Percentiles rank a stretch among this genome's conserved stretches.
Evolutionary conservation across 2,113 vertebrate species (phyloP).

Genomic region (Plestiodon gilberti): DNA sequence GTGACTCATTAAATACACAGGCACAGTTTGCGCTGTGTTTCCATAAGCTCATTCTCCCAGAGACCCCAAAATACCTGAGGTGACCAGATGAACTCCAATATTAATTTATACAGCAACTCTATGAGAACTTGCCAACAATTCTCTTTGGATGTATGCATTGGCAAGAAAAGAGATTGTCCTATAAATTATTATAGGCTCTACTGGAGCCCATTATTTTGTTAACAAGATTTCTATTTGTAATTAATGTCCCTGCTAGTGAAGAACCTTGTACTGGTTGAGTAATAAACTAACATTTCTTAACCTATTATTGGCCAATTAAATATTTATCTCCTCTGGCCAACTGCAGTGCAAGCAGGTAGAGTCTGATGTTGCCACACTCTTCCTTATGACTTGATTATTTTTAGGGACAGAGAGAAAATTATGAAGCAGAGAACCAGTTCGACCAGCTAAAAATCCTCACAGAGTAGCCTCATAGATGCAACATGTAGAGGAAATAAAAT

Average conservation of each 20-base stretch:
- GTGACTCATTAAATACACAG: not conserved
- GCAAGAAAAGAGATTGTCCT: slow-evolving; percentile 2
- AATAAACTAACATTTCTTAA: slow-evolving; percentile 15
- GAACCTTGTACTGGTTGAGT: not conserved
- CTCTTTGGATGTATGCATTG: not conserved
- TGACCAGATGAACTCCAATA: not conserved
- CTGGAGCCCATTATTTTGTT: slow-evolving; percentile 5
- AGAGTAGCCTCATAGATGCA: not conserved
- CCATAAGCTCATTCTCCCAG: not conserved
- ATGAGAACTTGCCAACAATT: not conserved
- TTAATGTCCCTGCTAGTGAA: slow-evolving; percentile 2
- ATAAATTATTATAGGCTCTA: slow-evolving; percentile 11
- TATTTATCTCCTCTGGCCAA: not conserved
- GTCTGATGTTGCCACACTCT: not conserved
- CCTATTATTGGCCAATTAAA: slow-evolving; percentile 5
- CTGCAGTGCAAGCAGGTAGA: not conserved
- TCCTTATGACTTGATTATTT: not conserved
- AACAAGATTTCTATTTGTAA: slow-evolving; percentile 15
- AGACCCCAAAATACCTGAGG: slow-evolving; percentile 11
- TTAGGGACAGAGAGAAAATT: not conserved
- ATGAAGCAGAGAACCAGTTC: not conserved
- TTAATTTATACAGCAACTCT: not conserved
- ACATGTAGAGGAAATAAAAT: not conserved
- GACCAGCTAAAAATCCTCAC: not conserved
- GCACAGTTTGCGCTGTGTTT: not conserved